phyloP scores from a whole-genome alignment of 2,888 invertebrate genomes.

The Atethmia centrago region DNA sequence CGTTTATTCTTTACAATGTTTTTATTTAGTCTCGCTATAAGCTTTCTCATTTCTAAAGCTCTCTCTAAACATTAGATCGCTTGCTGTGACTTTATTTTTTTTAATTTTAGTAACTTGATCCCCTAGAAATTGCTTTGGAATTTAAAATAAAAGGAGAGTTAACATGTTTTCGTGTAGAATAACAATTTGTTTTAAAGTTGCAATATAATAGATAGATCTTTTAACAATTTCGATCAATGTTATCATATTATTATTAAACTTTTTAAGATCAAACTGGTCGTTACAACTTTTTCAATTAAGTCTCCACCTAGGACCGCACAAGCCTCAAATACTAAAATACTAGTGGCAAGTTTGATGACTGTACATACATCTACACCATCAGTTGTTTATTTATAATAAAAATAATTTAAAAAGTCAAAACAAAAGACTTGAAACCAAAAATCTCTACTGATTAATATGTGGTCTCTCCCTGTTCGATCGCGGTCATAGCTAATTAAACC shows the following conservation, averaged over 20 bases:
- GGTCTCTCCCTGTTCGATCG: conserved; percentile 31
- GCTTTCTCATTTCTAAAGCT: conserved; percentile 51
- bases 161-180: conserved; percentile 20
- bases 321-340: too few species aligned
- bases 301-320: not conserved
- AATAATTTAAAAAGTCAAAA: not conserved
- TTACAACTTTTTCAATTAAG: not conserved
- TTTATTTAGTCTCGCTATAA: conserved; percentile 39
- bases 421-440: not conserved
- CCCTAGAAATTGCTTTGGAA: conserved; percentile 32
- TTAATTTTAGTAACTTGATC: conserved; percentile 35
- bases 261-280: not conserved
- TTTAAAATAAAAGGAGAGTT: conserved; percentile 30
- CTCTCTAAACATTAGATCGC: conserved; percentile 49
- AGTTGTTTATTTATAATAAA: not conserved
- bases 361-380: not conserved
- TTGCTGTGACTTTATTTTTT: conserved; percentile 37
- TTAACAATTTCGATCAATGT: not conserved
- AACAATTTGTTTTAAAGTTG: conserved; percentile 23
- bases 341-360: not conserved
- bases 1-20: conserved; percentile 39
- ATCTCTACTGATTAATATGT: conserved; percentile 36
- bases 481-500: conserved; percentile 62
- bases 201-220: not conserved
- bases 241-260: not conserved